A percentile compares a stretch with the other conserved stretches of the same genome.
phyloP scores from a whole-genome alignment of 1,140 invertebrate genomes.

The Drosophila oshimai region DNA sequence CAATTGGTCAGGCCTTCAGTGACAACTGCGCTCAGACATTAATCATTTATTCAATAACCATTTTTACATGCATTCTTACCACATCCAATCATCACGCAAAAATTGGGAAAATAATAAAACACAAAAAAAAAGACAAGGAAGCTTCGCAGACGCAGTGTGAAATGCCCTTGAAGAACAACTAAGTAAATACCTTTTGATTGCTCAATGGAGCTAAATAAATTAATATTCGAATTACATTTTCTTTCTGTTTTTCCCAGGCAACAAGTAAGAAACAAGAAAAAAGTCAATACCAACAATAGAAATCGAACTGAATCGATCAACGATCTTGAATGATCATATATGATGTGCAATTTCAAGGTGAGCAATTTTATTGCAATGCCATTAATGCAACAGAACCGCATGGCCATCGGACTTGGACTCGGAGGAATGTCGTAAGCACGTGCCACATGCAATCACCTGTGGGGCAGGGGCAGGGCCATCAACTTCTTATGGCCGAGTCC shows the following conservation, averaged over 20 bases:
- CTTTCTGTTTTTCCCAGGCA: neutral
- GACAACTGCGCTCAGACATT: slow-evolving; percentile 48
- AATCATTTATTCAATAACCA: slow-evolving; percentile 73
- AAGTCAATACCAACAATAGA: too few relatives aligned
- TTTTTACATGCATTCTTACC: slow-evolving; percentile 75
- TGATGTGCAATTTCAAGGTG: slow-evolving; percentile 16
- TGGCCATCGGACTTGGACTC: slow-evolving; percentile 29
- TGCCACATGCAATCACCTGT: slow-evolving; percentile 41
- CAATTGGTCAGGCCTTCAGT: slow-evolving; percentile 65
- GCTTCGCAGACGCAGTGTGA: neutral
- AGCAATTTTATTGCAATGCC: slow-evolving; percentile 10
- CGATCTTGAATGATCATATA: slow-evolving; percentile 10
- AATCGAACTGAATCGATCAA: neutral
- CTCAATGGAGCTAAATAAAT: neutral
- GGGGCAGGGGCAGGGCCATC: slow-evolving; percentile 60
- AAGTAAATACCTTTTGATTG: neutral
- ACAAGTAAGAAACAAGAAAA: too few relatives aligned
- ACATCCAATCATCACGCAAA: slow-evolving; percentile 32
- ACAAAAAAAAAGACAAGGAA: neutral
- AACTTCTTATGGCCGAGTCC: slow-evolving; percentile 25
- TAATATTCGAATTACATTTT: neutral
- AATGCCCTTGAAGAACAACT: neutral
- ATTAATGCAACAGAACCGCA: slow-evolving; percentile 21
- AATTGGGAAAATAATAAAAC: neutral
- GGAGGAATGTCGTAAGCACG: slow-evolving; percentile 63